phyloP scores from a whole-genome alignment of 2,113 vertebrate species.

The Phaethon lepturus region DNA sequence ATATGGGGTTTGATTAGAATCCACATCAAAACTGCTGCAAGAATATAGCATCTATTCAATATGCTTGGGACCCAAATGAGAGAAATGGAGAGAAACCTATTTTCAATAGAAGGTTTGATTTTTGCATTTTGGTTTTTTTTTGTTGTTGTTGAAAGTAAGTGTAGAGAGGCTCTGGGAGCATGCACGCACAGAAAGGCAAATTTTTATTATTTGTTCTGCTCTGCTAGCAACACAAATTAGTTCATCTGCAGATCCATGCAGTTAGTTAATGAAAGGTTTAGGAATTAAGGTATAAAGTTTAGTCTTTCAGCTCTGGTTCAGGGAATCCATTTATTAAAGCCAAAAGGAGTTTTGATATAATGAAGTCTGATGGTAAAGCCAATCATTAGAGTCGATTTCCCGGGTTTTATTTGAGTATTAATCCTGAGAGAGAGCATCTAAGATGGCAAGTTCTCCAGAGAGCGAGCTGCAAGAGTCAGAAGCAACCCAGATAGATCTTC shows the following conservation, averaged over 20 bases:
- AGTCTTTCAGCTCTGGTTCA: neutral
- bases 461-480: neutral
- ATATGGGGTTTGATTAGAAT: slow-evolving; percentile 2
- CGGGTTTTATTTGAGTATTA: neutral
- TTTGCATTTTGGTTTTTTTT: neutral
- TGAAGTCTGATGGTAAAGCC: neutral
- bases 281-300: neutral
- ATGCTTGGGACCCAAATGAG: neutral
- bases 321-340: neutral
- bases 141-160: neutral
- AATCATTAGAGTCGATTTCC: neutral
- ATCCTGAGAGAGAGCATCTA: neutral
- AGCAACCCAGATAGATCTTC: neutral
- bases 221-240: slow-evolving; percentile 9
- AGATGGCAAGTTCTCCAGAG: neutral
- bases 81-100: neutral
- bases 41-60: neutral
- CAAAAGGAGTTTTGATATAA: neutral
- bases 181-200: neutral
- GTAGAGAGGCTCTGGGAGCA: neutral
- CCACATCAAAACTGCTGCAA: neutral
- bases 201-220: slow-evolving; percentile 9
- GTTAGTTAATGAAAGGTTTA: neutral
- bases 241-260: neutral
- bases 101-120: neutral